Evolutionary conservation across 2,888 invertebrate species (phyloP).

Genomic region (Acrobasis consociella): DNA sequence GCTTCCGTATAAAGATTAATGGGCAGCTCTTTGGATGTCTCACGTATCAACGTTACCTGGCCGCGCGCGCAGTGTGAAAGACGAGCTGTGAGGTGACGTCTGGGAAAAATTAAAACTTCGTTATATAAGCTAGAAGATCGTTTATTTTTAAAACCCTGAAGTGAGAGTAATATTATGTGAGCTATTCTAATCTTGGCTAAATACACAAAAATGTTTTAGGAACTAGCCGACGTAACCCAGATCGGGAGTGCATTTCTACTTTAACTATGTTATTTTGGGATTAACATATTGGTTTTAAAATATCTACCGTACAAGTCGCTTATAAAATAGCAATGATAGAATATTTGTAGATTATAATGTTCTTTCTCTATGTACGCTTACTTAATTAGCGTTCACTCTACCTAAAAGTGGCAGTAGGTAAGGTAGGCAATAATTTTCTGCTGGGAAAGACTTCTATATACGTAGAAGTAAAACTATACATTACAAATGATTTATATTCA

Average conservation of each 20-base stretch:
- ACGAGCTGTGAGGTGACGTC: constrained; percentile 66
- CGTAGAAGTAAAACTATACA: too few species aligned
- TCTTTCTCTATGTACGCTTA: too few species aligned
- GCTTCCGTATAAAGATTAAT: constrained; percentile 43
- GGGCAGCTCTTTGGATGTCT: constrained; percentile 33
- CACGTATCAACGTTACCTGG: constrained; percentile 55
- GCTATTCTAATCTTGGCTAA: constrained; percentile 45
- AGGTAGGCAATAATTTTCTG: too few species aligned
- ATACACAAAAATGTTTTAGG: constrained; percentile 30
- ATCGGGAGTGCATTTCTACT: neutral
- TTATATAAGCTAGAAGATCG: constrained; percentile 56
- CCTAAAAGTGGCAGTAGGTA: too few species aligned
- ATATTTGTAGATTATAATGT: too few species aligned
- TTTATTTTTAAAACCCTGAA: constrained; percentile 67
- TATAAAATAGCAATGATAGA: too few species aligned
- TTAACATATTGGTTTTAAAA: too few species aligned
- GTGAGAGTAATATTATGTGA: constrained; percentile 47
- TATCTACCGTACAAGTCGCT: too few species aligned
- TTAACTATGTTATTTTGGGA: too few species aligned
- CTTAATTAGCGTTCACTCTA: too few species aligned
- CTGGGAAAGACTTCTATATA: too few species aligned
- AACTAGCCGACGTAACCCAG: neutral
- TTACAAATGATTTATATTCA: too few species aligned
- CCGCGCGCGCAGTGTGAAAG: constrained; percentile 52
- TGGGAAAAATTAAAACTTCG: constrained; percentile 52